Evolutionary conservation across 2,888 invertebrate genomes (phyloP), one percentile per base, ranked within the genome.

Genomic region (Dilophus febrilis): DNA sequence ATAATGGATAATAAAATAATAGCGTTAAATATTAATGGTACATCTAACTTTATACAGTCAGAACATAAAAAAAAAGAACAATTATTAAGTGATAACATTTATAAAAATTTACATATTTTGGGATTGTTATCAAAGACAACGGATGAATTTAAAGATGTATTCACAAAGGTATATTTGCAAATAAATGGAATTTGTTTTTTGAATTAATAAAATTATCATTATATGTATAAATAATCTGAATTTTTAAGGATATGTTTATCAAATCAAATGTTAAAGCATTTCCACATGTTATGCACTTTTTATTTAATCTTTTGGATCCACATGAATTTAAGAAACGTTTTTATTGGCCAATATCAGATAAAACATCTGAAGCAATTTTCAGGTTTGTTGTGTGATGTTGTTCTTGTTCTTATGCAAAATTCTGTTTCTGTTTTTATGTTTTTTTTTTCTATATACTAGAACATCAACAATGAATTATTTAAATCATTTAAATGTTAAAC

Each of bases 321-420:
- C 45, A 41, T 2, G 62, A 62, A 38, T 62, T 61, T 36, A 57
- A 52, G 40, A 57, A 56, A n/a, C 53, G 59, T 4, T 62, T 62
- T 41, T 62, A 56, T 44, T 62, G 62, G 62, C 62, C 62, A 2
- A 53, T 61, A 34, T 51, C 48, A 1, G 61, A 62, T 42, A 61
- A 60, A 38, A 55, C 54, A 30, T 48, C 54, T 0, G 62, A 62
- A 39, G 53, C 56, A 3, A 52, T 47, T 31, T 62, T 61, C 40
- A 33, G 48, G 46, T 47, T 35, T 12, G 28, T 28, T 3, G 8
- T 6, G 11, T 18, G 8, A 22, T 30, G n/a, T 16, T 17, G 16
- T n/a, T 28, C 10, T 19, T 28, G 11, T 4, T 10, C 27, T n/a
- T 26, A 10, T 14, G 14, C 19, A 10, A 30, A 30, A 5, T 2